Conservation (phyloP, 1,140 invertebrate genomes). For the Maniola jurtina region DNA sequence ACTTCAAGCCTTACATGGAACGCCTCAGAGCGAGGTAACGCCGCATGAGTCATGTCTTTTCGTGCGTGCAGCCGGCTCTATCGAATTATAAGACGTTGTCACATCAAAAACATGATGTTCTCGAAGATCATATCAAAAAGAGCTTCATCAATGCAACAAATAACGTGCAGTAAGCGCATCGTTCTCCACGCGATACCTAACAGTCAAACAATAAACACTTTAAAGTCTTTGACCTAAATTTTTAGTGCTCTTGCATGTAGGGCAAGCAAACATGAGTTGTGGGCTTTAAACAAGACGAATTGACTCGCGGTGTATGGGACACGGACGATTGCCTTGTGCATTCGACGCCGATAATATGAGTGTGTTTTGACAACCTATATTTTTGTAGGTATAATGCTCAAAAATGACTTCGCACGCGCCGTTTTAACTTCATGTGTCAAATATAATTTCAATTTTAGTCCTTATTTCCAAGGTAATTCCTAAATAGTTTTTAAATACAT, state of each 20-base stretch:
- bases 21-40: too few species aligned
- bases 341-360: not conserved
- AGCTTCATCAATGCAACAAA: not conserved
- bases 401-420: too few species aligned
- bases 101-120: too few species aligned
- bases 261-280: slow-evolving; percentile 45
- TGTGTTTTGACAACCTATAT: not conserved
- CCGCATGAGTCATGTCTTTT: too few species aligned
- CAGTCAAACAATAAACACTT: slow-evolving; percentile 52
- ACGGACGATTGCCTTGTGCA: slow-evolving; percentile 15
- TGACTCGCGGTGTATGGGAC: slow-evolving; percentile 35
- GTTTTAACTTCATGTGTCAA: too few species aligned
- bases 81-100: too few species aligned
- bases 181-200: slow-evolving; percentile 14
- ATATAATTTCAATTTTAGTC: too few species aligned
- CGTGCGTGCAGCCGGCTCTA: too few species aligned
- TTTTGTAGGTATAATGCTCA: too few species aligned
- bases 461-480: too few species aligned
- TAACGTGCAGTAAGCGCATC: slow-evolving; percentile 8
- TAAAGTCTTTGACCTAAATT: slow-evolving; percentile 60
- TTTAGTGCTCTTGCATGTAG: slow-evolving; percentile 47
- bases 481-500: too few species aligned
- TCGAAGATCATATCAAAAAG: not conserved
- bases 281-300: slow-evolving; percentile 56
- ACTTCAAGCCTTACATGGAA: too few species aligned